These are phyloP conservation scores for Coptodon bakossiorum DNA, from an alignment of 2,113 vertebrate species.

Conservation along the genomic window DNA sequence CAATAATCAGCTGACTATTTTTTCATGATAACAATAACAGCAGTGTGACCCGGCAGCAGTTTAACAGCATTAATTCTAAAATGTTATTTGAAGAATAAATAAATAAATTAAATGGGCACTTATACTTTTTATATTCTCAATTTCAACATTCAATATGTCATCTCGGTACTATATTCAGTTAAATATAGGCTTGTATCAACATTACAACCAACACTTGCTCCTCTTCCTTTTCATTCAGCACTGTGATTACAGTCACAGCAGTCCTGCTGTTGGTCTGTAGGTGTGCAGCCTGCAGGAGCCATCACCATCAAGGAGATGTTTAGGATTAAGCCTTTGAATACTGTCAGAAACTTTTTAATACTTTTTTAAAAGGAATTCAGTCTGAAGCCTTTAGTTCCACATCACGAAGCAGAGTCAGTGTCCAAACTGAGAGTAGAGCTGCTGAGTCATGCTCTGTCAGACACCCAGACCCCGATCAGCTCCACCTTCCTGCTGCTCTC, in stretches of 20 bases:
- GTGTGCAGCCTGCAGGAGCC: not conserved
- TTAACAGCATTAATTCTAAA: not conserved
- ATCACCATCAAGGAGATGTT: not conserved
- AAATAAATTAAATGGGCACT: not conserved
- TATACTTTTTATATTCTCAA: not conserved
- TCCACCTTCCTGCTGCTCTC: not conserved
- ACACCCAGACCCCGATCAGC: not conserved
- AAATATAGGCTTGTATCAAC: not conserved
- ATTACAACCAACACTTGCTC: not conserved
- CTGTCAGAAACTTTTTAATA: not conserved
- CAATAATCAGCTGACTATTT: not conserved
- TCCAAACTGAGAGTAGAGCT: not conserved
- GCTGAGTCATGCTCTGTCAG: constrained; percentile 22
- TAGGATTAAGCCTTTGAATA: not conserved
- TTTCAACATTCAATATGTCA: not conserved
- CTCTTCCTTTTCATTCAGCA: not conserved
- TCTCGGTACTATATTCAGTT: not conserved
- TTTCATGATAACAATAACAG: not conserved
- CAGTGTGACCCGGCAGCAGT: not conserved
- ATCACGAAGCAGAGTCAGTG: not conserved
- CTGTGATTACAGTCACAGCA: not conserved
- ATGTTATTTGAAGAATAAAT: not conserved
- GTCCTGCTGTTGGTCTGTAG: not conserved
- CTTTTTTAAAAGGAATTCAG: not conserved
- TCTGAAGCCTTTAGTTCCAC: not conserved